Evolutionary conservation across 2,797 vertebrate genomes (phyloP).

Genomic region (Chromobotia macracanthus): DNA sequence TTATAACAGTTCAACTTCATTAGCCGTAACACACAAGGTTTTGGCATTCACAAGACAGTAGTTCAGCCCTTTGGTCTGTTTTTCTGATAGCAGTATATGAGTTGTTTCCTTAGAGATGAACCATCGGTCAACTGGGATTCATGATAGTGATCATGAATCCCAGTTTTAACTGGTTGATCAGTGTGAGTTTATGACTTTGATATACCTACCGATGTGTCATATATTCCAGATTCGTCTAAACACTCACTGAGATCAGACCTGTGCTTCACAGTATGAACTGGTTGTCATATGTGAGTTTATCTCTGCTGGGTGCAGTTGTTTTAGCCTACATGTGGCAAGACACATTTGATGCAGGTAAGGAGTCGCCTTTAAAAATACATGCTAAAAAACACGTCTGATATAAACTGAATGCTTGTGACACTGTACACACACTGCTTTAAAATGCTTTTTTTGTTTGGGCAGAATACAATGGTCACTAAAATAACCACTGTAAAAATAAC

Average conservation of each 20-base stretch:
- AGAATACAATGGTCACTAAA: too few species aligned
- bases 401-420: too few species aligned
- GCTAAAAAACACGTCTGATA: too few species aligned
- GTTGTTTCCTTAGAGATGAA: background rate
- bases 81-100: background rate
- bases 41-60: background rate
- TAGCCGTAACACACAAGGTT: background rate
- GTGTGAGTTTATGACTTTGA: background rate
- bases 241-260: background rate
- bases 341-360: slow-evolving; percentile 53
- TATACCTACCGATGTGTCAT: background rate
- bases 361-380: background rate
- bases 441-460: too few species aligned
- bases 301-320: slow-evolving; percentile 3
- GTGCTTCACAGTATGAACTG: background rate
- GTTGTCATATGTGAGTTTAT: background rate
- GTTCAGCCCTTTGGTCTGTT: background rate
- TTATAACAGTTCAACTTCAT: background rate
- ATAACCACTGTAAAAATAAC: too few species aligned
- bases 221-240: background rate
- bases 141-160: background rate
- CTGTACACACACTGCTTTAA: too few species aligned
- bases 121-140: background rate
- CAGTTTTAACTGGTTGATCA: background rate
- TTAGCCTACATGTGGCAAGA: slow-evolving; percentile 44